phyloP scores from a whole-genome alignment of 1,140 invertebrate species.

The Hylaeus anthracinus region DNA sequence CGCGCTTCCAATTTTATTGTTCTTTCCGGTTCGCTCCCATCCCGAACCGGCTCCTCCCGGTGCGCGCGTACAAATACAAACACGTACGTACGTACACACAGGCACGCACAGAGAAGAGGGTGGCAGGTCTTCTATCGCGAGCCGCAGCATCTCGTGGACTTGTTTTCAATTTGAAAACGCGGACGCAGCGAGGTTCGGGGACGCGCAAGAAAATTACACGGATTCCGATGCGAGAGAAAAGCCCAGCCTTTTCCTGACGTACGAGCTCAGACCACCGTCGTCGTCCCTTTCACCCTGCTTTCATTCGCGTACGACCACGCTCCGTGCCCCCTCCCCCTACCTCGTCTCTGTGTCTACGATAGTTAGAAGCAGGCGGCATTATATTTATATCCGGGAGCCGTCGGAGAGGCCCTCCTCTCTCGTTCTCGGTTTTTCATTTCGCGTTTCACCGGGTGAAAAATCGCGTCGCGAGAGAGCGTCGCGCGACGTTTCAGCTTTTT shows the following conservation, averaged over 20 bases:
- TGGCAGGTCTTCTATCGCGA: background rate
- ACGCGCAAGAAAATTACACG: slow-evolving; percentile 25
- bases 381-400: slow-evolving; percentile 10
- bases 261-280: background rate
- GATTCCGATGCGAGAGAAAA: background rate
- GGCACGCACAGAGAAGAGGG: background rate
- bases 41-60: background rate
- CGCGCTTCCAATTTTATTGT: background rate
- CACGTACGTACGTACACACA: too few species aligned
- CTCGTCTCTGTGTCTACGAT: slow-evolving; percentile 2
- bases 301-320: background rate
- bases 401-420: background rate
- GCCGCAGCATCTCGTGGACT: background rate
- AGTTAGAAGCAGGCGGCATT: slow-evolving; percentile 12
- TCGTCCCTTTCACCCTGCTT: background rate
- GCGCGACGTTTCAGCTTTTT: background rate
- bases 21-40: background rate
- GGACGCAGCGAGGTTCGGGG: background rate
- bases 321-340: background rate
- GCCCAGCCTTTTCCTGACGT: background rate
- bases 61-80: background rate
- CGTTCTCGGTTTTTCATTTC: background rate
- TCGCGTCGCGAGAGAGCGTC: background rate
- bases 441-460: slow-evolving; percentile 1
- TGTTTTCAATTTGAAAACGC: slow-evolving; percentile 34